Conservation (phyloP, 2,888 invertebrate species). For the Hybos culiciformis region DNA sequence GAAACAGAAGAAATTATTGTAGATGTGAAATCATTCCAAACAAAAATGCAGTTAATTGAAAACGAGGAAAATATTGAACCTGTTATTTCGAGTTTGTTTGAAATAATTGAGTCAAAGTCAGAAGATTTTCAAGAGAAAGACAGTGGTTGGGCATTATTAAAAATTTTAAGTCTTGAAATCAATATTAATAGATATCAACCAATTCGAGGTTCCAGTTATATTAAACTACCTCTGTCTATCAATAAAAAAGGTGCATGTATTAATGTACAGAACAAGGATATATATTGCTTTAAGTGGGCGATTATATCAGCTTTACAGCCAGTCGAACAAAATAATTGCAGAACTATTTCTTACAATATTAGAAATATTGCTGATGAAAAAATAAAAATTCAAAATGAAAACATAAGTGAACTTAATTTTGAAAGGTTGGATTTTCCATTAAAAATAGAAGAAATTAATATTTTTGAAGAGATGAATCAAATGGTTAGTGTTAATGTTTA, state of each 20-base stretch:
- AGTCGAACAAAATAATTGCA: too few species aligned
- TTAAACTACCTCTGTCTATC: slow-evolving; percentile 1
- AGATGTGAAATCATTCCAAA: too few species aligned
- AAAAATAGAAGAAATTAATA: too few species aligned
- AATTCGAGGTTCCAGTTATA: slow-evolving; percentile 10
- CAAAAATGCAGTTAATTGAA: too few species aligned
- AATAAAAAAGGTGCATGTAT: too few species aligned
- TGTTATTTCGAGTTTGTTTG: background rate
- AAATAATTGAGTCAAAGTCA: slow-evolving; percentile 1
- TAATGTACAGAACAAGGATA: slow-evolving; percentile 17
- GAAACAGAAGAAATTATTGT: too few species aligned
- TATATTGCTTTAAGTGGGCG: slow-evolving; percentile 18
- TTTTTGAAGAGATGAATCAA: too few species aligned
- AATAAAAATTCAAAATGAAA: too few species aligned
- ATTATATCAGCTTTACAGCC: slow-evolving; percentile 16
- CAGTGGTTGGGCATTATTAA: slow-evolving; percentile 15
- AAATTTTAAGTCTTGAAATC: slow-evolving; percentile 7
- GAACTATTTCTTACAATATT: too few species aligned
- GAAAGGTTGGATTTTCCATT: background rate
- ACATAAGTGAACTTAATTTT: too few species aligned
- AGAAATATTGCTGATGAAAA: too few species aligned
- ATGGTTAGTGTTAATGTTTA: background rate
- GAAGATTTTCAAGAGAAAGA: slow-evolving; percentile 19
- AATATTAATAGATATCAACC: slow-evolving; percentile 10
- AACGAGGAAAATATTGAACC: too few species aligned